phyloP scores from a whole-genome alignment of 2,113 vertebrate genomes.

The Onychostoma macrolepis region DNA sequence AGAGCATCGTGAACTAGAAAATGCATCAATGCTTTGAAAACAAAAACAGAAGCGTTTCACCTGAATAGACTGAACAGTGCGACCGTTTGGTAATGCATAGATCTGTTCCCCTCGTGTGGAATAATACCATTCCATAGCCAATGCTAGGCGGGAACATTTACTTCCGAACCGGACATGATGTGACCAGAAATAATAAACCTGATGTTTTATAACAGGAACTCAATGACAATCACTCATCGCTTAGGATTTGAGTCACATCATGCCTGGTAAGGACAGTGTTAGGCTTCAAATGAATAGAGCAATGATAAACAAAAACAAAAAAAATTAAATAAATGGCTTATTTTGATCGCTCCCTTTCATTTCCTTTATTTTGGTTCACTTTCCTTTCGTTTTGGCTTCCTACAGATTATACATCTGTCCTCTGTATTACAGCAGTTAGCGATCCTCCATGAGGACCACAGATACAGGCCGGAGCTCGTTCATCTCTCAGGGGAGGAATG shows the following conservation, averaged over 20 bases:
- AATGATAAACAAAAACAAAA: background rate
- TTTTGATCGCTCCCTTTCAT: conserved; percentile 9
- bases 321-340: conserved; percentile 65
- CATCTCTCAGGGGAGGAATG: conserved; percentile 81
- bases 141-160: background rate
- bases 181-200: background rate
- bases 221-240: background rate
- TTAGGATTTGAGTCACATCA: background rate
- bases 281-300: background rate
- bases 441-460: background rate
- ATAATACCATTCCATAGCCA: background rate
- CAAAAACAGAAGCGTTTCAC: conserved; percentile 29
- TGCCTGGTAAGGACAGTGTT: conserved; percentile 15
- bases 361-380: conserved; percentile 55
- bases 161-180: conserved; percentile 8
- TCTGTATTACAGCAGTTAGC: background rate
- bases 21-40: conserved; percentile 10
- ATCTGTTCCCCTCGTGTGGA: conserved; percentile 62
- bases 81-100: conserved; percentile 82
- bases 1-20: conserved; percentile 10
- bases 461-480: background rate
- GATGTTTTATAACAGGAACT: background rate
- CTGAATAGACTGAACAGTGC: conserved; percentile 65
- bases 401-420: background rate
- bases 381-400: conserved; percentile 36